phyloP scores from a whole-genome alignment of 2,797 vertebrate genomes.

The Limosa lapponica region DNA sequence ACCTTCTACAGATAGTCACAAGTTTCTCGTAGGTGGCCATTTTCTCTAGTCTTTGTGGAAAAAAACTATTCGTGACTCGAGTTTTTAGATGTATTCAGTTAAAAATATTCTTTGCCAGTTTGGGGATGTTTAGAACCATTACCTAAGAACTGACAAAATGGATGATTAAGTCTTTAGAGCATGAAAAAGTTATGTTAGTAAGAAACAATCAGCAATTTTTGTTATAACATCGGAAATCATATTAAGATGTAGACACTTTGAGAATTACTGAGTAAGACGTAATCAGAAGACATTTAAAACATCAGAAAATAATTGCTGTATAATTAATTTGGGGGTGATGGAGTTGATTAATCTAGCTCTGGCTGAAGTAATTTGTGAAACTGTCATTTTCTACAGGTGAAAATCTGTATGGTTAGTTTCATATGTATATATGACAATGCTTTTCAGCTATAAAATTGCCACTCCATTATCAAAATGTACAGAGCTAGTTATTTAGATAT shows the following conservation, averaged over 20 bases:
- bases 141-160: constrained; percentile 6
- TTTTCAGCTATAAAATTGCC: constrained; percentile 1
- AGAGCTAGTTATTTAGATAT: background rate
- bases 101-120: background rate
- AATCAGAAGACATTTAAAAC: constrained; percentile 72
- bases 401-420: constrained; percentile 14
- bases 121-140: background rate
- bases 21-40: background rate
- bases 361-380: constrained; percentile 49
- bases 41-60: background rate
- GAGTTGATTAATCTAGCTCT: constrained; percentile 55
- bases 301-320: constrained; percentile 70
- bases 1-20: background rate
- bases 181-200: constrained; percentile 33
- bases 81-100: background rate
- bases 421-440: background rate
- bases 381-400: constrained; percentile 30
- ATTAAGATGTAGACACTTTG: constrained; percentile 53
- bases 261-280: constrained; percentile 63
- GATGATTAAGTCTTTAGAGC: constrained; percentile 18
- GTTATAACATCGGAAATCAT: constrained; percentile 62
- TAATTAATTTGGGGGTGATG: constrained; percentile 65
- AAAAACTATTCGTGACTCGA: background rate
- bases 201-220: constrained; percentile 66
- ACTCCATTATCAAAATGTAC: background rate